Conservation (phyloP, 2,888 invertebrate species). For the Nephrotoma appendiculata region DNA sequence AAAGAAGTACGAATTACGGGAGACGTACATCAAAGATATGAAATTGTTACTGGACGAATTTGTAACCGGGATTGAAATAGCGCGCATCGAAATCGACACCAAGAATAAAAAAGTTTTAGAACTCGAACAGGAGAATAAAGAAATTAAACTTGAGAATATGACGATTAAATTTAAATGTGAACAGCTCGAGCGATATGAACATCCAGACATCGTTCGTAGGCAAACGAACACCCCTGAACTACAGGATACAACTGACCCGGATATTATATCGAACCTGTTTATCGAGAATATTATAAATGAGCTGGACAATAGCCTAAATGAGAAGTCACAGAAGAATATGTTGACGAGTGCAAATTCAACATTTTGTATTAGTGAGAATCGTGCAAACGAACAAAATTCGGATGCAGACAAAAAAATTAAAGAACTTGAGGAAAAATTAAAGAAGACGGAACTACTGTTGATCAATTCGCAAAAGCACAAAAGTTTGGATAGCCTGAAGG, state of each 20-base stretch:
- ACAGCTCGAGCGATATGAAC: constrained; percentile 18
- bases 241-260: constrained; percentile 5
- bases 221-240: neutral
- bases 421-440: constrained; percentile 13
- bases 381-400: neutral
- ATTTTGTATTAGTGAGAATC: neutral
- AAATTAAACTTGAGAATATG: constrained; percentile 29
- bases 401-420: constrained; percentile 11
- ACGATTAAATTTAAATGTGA: constrained; percentile 21
- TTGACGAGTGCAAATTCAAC: neutral
- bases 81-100: constrained; percentile 29
- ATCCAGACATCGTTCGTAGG: constrained; percentile 22
- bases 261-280: constrained; percentile 11
- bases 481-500: constrained; percentile 11
- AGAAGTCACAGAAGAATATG: neutral
- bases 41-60: constrained; percentile 32
- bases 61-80: constrained; percentile 30
- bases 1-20: constrained; percentile 29
- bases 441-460: constrained; percentile 9
- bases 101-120: constrained; percentile 25
- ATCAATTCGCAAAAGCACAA: constrained; percentile 8
- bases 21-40: constrained; percentile 31
- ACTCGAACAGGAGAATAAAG: constrained; percentile 28
- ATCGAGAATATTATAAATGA: constrained; percentile 13
- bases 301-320: constrained; percentile 4